These are phyloP conservation scores for Leucoma salicis DNA, from an alignment of 2,888 invertebrate species.

Conservation along the genomic window DNA sequence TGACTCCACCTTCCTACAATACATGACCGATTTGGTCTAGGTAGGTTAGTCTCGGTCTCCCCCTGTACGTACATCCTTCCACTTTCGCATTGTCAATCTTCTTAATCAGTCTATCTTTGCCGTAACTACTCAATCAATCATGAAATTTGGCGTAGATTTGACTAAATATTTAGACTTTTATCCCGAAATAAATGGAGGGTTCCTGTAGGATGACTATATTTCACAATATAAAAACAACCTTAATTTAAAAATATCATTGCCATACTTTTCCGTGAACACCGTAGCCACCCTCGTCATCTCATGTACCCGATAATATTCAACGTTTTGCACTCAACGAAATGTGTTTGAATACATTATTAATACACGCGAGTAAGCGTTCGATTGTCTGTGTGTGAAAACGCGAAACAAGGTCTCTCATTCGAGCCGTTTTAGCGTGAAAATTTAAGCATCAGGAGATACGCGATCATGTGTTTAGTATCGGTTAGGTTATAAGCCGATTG, in stretches of 20 bases:
- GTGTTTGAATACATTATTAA: slow-evolving; percentile 52
- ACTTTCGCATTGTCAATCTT: no score
- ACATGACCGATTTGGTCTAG: no score
- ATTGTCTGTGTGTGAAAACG: slow-evolving; percentile 5
- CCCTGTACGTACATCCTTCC: no score
- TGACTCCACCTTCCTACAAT: no score
- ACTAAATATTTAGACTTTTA: no score
- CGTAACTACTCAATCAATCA: no score
- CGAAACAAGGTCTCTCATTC: slow-evolving; percentile 1
- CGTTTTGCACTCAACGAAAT: slow-evolving; percentile 46
- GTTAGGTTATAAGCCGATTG: not conserved
- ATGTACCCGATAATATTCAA: slow-evolving; percentile 45
- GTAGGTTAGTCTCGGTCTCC: no score
- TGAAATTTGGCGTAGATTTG: no score
- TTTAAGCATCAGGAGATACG: slow-evolving; percentile 5
- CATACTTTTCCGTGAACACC: slow-evolving; percentile 4
- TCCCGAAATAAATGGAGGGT: no score
- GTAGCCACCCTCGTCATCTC: slow-evolving; percentile 10
- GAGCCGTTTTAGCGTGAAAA: slow-evolving; percentile 9
- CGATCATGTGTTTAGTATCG: not conserved
- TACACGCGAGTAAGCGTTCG: slow-evolving; percentile 36
- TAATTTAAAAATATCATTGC: slow-evolving; percentile 10
- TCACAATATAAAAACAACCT: no score
- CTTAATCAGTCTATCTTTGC: no score
- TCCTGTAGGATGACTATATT: no score